Evolutionary conservation across 2,888 invertebrate genomes (phyloP).

Genomic region (Tethea ocularis): DNA sequence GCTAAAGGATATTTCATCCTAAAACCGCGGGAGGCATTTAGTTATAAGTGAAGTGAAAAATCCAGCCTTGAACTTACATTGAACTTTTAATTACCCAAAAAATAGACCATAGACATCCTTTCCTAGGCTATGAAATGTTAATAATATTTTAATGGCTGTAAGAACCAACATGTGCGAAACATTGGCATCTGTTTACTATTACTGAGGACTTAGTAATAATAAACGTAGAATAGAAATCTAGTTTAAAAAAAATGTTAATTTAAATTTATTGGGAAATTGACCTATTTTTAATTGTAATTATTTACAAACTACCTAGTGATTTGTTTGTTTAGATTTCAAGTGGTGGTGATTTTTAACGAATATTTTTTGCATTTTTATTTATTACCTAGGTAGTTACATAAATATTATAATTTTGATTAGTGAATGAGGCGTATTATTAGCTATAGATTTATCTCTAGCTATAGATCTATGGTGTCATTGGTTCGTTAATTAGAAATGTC

Average conservation of each 20-base stretch:
- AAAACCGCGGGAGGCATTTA: too few relatives aligned
- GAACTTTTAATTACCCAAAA: background rate
- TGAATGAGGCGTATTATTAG: too few relatives aligned
- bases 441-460: too few relatives aligned
- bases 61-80: background rate
- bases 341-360: too few relatives aligned
- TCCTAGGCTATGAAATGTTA: background rate
- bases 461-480: too few relatives aligned
- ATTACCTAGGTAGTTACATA: too few relatives aligned
- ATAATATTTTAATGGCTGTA: background rate
- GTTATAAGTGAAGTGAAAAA: background rate
- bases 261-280: background rate
- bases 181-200: background rate
- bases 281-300: background rate
- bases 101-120: conserved; percentile 16
- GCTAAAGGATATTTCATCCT: too few relatives aligned
- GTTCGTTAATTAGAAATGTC: too few relatives aligned
- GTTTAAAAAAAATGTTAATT: background rate
- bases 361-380: too few relatives aligned
- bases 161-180: background rate
- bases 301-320: background rate
- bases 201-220: background rate
- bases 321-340: too few relatives aligned
- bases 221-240: background rate
- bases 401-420: too few relatives aligned